Percentiles rank a stretch among this genome's conserved stretches.
phyloP scores from a whole-genome alignment of 2,888 invertebrate species.

The Acleris emargana region DNA sequence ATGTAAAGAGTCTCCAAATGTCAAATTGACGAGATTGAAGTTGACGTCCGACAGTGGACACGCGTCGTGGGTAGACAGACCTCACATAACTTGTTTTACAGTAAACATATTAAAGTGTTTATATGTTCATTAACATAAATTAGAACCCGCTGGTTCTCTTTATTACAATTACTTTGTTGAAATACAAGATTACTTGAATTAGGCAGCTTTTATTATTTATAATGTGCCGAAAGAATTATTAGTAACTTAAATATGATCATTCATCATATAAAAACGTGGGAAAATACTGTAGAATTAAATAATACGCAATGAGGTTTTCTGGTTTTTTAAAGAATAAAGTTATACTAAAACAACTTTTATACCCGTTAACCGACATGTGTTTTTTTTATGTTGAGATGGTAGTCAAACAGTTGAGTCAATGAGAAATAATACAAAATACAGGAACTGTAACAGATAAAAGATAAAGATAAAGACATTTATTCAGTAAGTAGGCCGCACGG shows the following conservation, averaged over 20 bases:
- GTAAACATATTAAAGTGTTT: conserved; percentile 35
- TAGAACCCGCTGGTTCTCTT: conserved; percentile 21
- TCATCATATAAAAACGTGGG: conserved; percentile 9
- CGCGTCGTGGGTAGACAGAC: conserved; percentile 37
- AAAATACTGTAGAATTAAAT: not conserved
- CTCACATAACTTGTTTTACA: conserved; percentile 42
- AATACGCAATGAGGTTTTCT: not conserved
- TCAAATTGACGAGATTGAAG: too few relatives aligned
- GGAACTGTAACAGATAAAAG: too few relatives aligned
- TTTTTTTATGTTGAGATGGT: too few relatives aligned
- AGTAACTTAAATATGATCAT: not conserved
- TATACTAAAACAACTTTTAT: not conserved
- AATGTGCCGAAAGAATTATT: conserved; percentile 9
- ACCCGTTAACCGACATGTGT: too few relatives aligned
- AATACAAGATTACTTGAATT: conserved; percentile 20
- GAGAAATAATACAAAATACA: too few relatives aligned
- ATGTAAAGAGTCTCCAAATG: too few relatives aligned
- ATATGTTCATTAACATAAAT: conserved; percentile 35
- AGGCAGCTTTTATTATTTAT: conserved; percentile 10
- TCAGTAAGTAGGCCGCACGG: too few relatives aligned
- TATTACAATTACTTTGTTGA: conserved; percentile 25
- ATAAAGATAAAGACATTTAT: too few relatives aligned
- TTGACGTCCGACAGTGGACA: conserved; percentile 42
- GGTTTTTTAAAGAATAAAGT: too few relatives aligned
- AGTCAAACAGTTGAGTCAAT: too few relatives aligned